phyloP scores from a whole-genome alignment of 1,140 invertebrate species.

The Phocides pigmalion region DNA sequence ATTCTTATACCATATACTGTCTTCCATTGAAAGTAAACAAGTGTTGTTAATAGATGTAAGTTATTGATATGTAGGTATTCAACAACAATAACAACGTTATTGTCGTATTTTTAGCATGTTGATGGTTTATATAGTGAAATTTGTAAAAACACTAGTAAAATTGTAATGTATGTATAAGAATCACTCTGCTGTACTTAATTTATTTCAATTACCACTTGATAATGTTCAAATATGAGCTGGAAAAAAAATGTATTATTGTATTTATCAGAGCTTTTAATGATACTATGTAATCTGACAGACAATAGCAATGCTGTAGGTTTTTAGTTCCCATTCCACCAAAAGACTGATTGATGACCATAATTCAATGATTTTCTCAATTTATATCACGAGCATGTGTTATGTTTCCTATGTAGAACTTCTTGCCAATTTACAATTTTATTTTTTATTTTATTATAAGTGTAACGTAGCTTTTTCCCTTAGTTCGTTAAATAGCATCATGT shows the following conservation, averaged over 20 bases:
- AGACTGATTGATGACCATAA: constrained; percentile 12
- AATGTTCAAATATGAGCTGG: too few species aligned
- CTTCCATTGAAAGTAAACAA: neutral
- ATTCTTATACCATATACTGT: neutral
- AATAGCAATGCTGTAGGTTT: constrained; percentile 3
- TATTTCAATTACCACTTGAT: too few species aligned
- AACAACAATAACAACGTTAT: too few species aligned
- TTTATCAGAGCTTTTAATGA: constrained; percentile 10
- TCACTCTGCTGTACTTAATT: too few species aligned
- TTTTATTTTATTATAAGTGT: neutral
- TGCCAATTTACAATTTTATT: constrained; percentile 7
- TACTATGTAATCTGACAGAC: too few species aligned
- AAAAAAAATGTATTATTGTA: neutral
- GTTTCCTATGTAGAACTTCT: neutral
- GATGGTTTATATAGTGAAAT: too few species aligned
- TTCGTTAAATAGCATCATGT: neutral
- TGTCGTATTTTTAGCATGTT: too few species aligned
- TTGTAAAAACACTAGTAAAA: too few species aligned
- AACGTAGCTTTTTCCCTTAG: neutral
- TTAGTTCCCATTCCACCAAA: constrained; percentile 17
- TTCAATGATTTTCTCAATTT: constrained; percentile 4
- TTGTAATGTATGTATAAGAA: too few species aligned
- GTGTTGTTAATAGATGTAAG: neutral
- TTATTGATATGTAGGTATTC: neutral
- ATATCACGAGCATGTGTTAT: neutral